Evolutionary conservation across 2,888 invertebrate genomes (phyloP), one percentile per base, ranked within the genome.

Genomic region (Drosophila melanosoma): DNA sequence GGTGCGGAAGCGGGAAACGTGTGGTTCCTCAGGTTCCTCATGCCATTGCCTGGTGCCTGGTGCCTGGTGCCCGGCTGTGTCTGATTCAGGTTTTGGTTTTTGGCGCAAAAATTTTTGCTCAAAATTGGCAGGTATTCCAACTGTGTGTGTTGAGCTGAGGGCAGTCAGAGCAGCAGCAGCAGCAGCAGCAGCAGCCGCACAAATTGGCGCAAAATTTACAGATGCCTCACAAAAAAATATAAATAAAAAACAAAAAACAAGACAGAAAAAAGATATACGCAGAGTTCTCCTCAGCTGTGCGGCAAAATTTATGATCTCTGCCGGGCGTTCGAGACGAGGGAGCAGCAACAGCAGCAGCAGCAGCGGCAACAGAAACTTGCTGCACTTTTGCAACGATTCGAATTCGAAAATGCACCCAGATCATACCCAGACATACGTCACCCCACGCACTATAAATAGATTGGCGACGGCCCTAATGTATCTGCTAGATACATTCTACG

Each of bases 131-230:
- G 87, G 81, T 83, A 85, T 78, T 74, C 36, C 35, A 53, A 53
- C 35, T n/a, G 53, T 20, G 17, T 45, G 45, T 23, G 45, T 45
- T 45, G 23, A 45, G 35, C 51, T 12, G 10, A 15, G 36, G 20
- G 74, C 76, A 45, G 12, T 15, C 20, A 8, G 52, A 15, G 33
- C 20, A 3, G 48, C 26, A 49, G 17, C 29, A 29, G 29, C 40
- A n/a, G 5, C 40, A n/a, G 51, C 53, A 53, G 23, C 53, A 56
- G 78, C 77, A 74, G 87, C 80, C 76, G 74, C 82, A 78, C 69
- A 82, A 87, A 86, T 87, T 86, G 86, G 83, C 83, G 88, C 88
- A 83, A 86, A 83, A 83, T 82, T 77, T 75, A 80, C 86, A 88
- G 86, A 88, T 86, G 83, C 74, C 81, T 73, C 73, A 81, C 48